Conservation (phyloP, 1,140 invertebrate species). For the Drosophila guanche region DNA sequence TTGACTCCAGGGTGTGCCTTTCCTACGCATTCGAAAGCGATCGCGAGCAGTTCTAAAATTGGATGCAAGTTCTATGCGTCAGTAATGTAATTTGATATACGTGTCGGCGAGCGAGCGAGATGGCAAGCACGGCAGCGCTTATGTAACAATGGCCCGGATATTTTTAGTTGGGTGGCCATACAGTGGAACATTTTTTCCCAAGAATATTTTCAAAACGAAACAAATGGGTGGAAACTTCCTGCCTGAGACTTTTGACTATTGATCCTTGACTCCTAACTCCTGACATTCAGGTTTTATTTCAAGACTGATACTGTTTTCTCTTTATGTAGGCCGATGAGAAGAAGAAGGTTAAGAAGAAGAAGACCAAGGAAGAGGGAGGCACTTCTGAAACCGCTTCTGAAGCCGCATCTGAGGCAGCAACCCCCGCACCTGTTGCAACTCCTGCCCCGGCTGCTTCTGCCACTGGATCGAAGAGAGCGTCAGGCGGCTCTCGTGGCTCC, state of each 20-base stretch:
- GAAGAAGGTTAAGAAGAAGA: conserved; percentile 92
- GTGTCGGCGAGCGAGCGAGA: conserved; percentile 42
- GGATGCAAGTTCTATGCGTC: conserved; percentile 59
- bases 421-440: conserved; percentile 85
- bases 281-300: background rate
- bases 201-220: conserved; percentile 25
- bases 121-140: conserved; percentile 41
- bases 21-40: too few relatives aligned
- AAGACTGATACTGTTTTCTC: conserved; percentile 11
- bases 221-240: background rate
- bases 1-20: conserved; percentile 6
- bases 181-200: conserved; percentile 38
- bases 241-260: background rate
- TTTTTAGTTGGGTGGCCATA: conserved; percentile 15
- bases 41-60: conserved; percentile 60
- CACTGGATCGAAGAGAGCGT: conserved; percentile 86
- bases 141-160: conserved; percentile 57
- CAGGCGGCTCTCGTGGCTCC: conserved; percentile 87
- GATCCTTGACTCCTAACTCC: background rate
- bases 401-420: conserved; percentile 85
- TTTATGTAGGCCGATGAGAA: conserved; percentile 89
- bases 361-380: conserved; percentile 89
- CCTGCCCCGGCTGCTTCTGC: conserved; percentile 85
- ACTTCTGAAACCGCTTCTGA: conserved; percentile 86
- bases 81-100: conserved; percentile 68